Evolutionary conservation across 2,797 vertebrate species (phyloP).

Genomic region (Cercopithecus neglectus): DNA sequence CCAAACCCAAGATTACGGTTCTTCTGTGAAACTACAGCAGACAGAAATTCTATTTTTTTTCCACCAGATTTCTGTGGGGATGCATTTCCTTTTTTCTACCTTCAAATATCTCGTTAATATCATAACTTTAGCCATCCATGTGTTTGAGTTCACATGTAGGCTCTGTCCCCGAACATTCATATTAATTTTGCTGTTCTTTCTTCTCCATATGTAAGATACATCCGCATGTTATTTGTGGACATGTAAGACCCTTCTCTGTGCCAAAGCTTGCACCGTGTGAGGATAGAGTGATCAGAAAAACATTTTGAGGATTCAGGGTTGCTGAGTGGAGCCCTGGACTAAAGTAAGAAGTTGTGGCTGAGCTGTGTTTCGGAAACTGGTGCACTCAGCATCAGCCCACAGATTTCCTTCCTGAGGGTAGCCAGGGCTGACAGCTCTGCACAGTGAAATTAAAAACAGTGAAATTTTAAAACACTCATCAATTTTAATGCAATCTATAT

Average conservation of each 20-base stretch:
- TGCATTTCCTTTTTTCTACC: background rate
- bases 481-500: conserved; percentile 47
- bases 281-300: background rate
- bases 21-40: background rate
- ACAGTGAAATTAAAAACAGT: background rate
- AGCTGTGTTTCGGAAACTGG: background rate
- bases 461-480: conserved; percentile 30
- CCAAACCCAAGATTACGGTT: background rate
- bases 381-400: background rate
- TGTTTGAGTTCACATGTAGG: background rate
- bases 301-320: background rate
- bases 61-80: background rate
- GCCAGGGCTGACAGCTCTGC: background rate
- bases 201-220: conserved; percentile 15
- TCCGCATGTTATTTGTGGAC: conserved; percentile 6
- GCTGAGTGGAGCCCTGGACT: background rate
- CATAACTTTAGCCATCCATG: background rate
- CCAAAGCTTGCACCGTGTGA: background rate
- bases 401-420: background rate
- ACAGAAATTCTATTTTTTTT: background rate
- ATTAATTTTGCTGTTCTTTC: conserved; percentile 37
- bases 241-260: background rate
- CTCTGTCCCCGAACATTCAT: conserved; percentile 1
- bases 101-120: conserved; percentile 18
- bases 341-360: background rate